A percentile compares a stretch with the other conserved stretches of the same genome.
Evolutionary conservation across 2,888 invertebrate genomes (phyloP).

Genomic region (Coenonympha arcania): DNA sequence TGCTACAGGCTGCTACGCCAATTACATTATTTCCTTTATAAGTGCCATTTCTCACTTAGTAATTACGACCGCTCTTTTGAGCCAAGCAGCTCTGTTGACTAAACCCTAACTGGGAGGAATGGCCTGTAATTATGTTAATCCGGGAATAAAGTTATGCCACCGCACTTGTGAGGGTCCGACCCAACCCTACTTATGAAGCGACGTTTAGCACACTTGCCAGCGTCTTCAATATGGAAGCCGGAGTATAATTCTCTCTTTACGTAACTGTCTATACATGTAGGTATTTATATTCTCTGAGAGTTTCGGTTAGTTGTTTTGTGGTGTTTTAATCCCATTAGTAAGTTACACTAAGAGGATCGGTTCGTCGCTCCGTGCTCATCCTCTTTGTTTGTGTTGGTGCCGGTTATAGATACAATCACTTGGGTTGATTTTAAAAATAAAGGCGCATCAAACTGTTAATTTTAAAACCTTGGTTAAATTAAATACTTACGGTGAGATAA

Average conservation of each 20-base stretch:
- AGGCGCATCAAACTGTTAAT: no score
- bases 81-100: slow-evolving; percentile 19
- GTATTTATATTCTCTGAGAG: slow-evolving; percentile 15
- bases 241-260: slow-evolving; percentile 37
- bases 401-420: neutral
- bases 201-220: slow-evolving; percentile 49
- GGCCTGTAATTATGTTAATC: slow-evolving; percentile 68
- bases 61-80: slow-evolving; percentile 21
- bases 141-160: slow-evolving; percentile 67
- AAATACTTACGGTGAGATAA: no score
- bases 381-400: neutral
- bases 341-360: neutral
- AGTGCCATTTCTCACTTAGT: slow-evolving; percentile 19
- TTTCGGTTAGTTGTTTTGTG: neutral
- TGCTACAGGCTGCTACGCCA: neutral
- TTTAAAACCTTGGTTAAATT: no score
- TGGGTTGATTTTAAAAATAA: no score
- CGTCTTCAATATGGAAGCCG: slow-evolving; percentile 38
- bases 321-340: slow-evolving; percentile 3
- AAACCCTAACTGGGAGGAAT: slow-evolving; percentile 45
- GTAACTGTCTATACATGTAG: slow-evolving; percentile 19
- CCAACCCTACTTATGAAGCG: slow-evolving; percentile 45
- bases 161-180: slow-evolving; percentile 54
- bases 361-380: neutral
- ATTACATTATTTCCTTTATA: slow-evolving; percentile 15